Percentiles rank a stretch among this genome's conserved stretches.
phyloP scores from a whole-genome alignment of 1,140 invertebrate genomes.

The Pomacea maculata region DNA sequence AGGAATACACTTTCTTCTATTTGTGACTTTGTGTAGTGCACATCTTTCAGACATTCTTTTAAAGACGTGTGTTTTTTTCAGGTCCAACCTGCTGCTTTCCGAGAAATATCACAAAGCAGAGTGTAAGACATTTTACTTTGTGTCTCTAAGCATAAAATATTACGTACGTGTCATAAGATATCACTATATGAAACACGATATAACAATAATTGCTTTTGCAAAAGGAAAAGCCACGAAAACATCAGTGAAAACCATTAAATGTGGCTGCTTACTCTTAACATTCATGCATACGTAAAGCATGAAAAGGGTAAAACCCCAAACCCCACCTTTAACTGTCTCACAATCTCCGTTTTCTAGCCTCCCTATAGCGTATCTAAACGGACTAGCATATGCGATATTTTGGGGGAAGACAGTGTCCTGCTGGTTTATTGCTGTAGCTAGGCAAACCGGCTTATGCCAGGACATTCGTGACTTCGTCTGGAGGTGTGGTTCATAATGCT shows the following conservation, averaged over 20 bases:
- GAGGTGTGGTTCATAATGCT: neutral
- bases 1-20: no score
- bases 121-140: constrained; percentile 22
- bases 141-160: neutral
- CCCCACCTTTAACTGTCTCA: no score
- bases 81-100: constrained; percentile 27
- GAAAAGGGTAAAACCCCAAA: neutral
- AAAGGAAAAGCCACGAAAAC: neutral
- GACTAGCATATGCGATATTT: neutral
- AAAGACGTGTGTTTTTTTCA: constrained; percentile 19
- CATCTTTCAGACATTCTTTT: no score
- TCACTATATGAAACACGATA: neutral
- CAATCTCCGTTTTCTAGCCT: no score
- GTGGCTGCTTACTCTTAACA: neutral
- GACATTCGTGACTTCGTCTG: neutral
- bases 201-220: neutral
- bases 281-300: neutral
- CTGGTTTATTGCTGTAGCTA: neutral
- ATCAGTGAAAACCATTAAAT: neutral
- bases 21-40: no score
- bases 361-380: no score
- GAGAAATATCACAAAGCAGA: constrained; percentile 35
- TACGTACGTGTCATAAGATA: neutral
- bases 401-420: neutral
- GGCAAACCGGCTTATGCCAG: neutral